Percentiles rank a stretch among this genome's conserved stretches.
Evolutionary conservation across 2,113 vertebrate species (phyloP).

Genomic region (Grantiella picta): DNA sequence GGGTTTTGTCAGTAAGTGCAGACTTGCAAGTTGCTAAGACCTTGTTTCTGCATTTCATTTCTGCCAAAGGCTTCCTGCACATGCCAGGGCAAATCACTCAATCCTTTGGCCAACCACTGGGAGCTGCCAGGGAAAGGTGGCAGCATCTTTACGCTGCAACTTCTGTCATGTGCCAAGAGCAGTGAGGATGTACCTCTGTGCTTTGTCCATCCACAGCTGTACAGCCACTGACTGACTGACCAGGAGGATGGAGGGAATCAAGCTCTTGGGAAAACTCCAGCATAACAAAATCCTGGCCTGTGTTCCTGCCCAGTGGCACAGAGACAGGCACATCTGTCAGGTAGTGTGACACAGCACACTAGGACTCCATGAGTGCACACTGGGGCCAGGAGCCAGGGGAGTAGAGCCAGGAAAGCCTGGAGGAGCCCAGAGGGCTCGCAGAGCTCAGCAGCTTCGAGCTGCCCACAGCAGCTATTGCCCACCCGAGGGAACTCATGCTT

Average conservation of each 20-base stretch:
- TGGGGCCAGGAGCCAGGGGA: neutral
- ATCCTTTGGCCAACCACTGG: neutral
- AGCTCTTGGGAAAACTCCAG: neutral
- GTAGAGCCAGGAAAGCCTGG: neutral
- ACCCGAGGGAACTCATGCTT: neutral
- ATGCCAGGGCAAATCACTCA: neutral
- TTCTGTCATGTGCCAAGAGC: accelerated
- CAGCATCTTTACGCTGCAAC: neutral
- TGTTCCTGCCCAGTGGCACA: neutral
- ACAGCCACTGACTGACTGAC: neutral
- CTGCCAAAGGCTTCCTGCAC: neutral
- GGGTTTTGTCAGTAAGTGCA: neutral
- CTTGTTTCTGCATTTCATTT: neutral
- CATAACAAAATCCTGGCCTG: neutral
- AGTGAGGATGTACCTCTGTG: neutral
- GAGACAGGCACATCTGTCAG: neutral
- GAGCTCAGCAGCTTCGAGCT: neutral
- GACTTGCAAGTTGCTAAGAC: neutral
- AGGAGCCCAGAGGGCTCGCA: neutral
- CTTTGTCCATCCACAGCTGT: neutral
- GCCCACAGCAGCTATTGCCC: neutral
- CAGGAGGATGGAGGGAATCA: neutral
- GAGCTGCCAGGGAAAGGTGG: neutral
- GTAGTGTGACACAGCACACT: accelerated
- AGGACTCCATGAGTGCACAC: accelerated